Evolutionary conservation across 2,797 vertebrate genomes (phyloP).

Genomic region (Molossus molossus): DNA sequence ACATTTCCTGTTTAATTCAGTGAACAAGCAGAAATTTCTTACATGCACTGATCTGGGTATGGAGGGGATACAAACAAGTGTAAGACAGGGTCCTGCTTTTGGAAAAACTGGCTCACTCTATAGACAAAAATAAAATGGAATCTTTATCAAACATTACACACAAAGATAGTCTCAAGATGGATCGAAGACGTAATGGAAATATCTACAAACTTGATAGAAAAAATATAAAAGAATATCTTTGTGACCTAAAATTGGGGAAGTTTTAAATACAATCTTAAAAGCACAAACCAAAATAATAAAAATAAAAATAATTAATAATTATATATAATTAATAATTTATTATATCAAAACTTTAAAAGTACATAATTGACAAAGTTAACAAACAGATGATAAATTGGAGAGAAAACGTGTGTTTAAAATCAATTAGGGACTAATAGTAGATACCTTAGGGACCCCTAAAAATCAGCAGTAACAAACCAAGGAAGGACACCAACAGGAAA

Average conservation of each 20-base stretch:
- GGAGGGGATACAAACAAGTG: neutral
- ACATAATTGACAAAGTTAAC: neutral
- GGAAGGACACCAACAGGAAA: neutral
- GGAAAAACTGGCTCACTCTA: neutral
- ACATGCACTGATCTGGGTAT: neutral
- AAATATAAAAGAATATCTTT: slow-evolving; percentile 21
- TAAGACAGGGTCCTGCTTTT: neutral
- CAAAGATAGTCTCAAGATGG: neutral
- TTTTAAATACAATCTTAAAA: slow-evolving; percentile 23
- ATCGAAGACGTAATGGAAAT: neutral
- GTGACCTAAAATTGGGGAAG: neutral
- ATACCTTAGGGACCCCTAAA: neutral
- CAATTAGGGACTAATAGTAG: neutral
- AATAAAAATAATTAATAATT: no score
- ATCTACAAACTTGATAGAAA: slow-evolving; percentile 11
- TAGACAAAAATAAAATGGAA: neutral
- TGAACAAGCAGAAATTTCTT: slow-evolving; percentile 15
- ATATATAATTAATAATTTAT: neutral
- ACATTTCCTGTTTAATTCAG: neutral
- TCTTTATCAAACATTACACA: neutral
- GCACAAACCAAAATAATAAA: neutral
- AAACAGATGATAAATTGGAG: neutral
- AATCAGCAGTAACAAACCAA: neutral
- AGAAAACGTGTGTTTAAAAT: neutral
- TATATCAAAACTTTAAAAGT: neutral